Evolutionary conservation across 2,113 vertebrate genomes (phyloP).

Genomic region (Channa maculata): DNA sequence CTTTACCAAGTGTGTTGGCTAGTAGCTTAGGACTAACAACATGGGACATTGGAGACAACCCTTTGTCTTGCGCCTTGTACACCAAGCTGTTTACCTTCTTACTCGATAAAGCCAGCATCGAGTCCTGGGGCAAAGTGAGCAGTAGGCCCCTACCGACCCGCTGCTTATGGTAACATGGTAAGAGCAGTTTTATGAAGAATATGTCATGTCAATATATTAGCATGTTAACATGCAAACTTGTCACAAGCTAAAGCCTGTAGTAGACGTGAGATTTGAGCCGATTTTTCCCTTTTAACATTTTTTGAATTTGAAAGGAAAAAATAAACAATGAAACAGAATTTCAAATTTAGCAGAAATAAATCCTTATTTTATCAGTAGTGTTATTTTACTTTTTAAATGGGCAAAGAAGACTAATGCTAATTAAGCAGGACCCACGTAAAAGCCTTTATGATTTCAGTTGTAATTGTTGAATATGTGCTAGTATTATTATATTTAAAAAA

Average conservation of each 20-base stretch:
- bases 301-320: neutral
- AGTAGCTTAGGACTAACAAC: neutral
- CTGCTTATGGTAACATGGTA: conserved; percentile 13
- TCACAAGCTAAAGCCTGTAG: no score
- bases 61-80: neutral
- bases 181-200: neutral
- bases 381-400: neutral
- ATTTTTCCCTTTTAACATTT: neutral
- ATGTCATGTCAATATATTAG: no score
- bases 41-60: neutral
- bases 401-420: neutral
- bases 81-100: neutral
- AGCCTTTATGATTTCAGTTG: neutral
- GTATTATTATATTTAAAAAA: no score
- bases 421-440: neutral
- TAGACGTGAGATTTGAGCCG: neutral
- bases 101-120: neutral
- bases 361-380: no score
- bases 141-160: neutral
- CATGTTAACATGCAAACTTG: no score
- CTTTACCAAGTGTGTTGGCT: neutral
- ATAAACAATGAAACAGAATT: neutral
- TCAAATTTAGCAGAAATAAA: no score
- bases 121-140: neutral
- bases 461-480: neutral